Percentiles rank a stretch among this genome's conserved stretches.
phyloP scores from a whole-genome alignment of 2,888 invertebrate genomes.

The Tenthredo distinguenda region DNA sequence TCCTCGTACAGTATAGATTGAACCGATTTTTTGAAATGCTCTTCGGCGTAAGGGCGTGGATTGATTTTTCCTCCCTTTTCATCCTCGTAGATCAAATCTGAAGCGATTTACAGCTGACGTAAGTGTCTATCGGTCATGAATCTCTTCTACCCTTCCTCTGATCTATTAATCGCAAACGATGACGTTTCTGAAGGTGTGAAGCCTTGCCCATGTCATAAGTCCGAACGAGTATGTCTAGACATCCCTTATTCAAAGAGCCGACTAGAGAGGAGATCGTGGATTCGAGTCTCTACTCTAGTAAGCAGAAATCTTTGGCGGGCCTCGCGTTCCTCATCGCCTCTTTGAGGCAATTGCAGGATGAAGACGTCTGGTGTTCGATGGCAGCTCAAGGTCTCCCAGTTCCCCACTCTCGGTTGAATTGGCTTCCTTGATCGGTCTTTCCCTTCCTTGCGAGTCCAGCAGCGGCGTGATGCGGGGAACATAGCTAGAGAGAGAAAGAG shows the following conservation, averaged over 20 bases:
- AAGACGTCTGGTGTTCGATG: constrained; percentile 76
- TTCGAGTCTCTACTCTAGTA: neutral
- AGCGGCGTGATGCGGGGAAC: constrained; percentile 57
- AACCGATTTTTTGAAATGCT: neutral
- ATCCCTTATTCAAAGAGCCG: neutral
- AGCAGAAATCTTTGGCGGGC: constrained; percentile 17
- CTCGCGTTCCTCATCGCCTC: constrained; percentile 6
- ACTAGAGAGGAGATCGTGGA: neutral
- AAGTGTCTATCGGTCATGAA: neutral
- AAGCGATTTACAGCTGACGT: neutral
- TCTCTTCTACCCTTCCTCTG: neutral
- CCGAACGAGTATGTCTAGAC: neutral
- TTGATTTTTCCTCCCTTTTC: neutral
- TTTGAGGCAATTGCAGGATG: constrained; percentile 68
- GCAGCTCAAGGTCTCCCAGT: constrained; percentile 78
- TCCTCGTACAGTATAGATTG: neutral
- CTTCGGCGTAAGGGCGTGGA: neutral
- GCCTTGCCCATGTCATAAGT: neutral
- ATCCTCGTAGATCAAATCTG: neutral
- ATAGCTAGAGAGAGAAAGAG: constrained; percentile 50
- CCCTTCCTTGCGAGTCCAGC: constrained; percentile 50
- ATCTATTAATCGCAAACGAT: neutral
- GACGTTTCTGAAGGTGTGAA: neutral
- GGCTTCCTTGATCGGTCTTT: constrained; percentile 56
- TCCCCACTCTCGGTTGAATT: constrained; percentile 66